Percentiles rank a stretch among this genome's conserved stretches.
Evolutionary conservation across 2,888 invertebrate genomes (phyloP).

Genomic region (Octodonta nipae): DNA sequence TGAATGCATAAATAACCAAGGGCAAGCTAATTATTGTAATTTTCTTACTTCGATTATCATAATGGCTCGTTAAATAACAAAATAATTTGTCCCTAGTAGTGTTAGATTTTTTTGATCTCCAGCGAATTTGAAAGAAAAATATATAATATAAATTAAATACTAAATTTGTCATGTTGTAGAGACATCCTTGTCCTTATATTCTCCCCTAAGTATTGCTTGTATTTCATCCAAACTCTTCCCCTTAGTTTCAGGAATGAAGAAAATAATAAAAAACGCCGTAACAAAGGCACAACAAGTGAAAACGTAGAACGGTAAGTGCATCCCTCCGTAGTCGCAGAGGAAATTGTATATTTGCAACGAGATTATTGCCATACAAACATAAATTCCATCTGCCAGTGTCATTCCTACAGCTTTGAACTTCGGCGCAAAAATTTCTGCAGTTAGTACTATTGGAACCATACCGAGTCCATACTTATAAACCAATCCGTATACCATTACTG

Average conservation of each 20-base stretch:
- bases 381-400: conserved; percentile 30
- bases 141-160: too few relatives aligned
- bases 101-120: too few relatives aligned
- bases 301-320: conserved; percentile 29
- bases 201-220: conserved; percentile 28
- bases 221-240: conserved; percentile 32
- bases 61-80: too few relatives aligned
- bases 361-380: conserved; percentile 25
- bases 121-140: too few relatives aligned
- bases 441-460: conserved; percentile 31
- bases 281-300: conserved; percentile 26
- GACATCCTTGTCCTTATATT: too few relatives aligned
- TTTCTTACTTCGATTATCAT: too few relatives aligned
- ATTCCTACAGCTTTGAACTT: conserved; percentile 32
- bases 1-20: too few relatives aligned
- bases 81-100: too few relatives aligned
- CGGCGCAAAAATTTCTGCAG: conserved; percentile 31
- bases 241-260: conserved; percentile 29
- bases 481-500: conserved; percentile 28
- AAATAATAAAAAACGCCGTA: conserved; percentile 25
- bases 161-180: too few relatives aligned
- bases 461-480: conserved; percentile 30
- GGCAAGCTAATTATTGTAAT: too few relatives aligned
- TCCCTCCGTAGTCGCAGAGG: conserved; percentile 21
- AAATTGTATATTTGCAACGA: conserved; percentile 27